Evolutionary conservation across 2,888 invertebrate species (phyloP), one percentile per base, ranked within the genome.

Genomic region (Meloe dianella): DNA sequence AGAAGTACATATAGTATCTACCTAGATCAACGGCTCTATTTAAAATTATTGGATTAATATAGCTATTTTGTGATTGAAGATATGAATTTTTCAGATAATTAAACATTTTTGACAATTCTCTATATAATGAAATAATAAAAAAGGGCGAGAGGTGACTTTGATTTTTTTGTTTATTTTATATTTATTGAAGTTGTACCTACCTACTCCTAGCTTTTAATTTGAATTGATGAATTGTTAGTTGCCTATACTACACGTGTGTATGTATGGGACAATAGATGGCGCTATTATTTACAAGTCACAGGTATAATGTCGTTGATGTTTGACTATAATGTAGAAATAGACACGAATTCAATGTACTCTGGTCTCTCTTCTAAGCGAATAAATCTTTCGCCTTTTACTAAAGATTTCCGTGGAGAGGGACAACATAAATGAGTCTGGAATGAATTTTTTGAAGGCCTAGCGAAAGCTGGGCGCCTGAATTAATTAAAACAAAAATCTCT

Each of bases 361-460:
- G 67, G 67, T 67, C 61, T 67, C 63, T 54, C 67, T 67, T 63
- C 67, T 57, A 66, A 56, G 66, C 66, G 66, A 66, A 66, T 66
- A 66, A 66, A 90, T 89, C 90, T 90, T 90, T 90, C 90, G 90
- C 90, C 90, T 89, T 90, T 90, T 90, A 90, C 90, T 90, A 90
- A 90, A 90, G 89, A 90, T 90, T 90, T 89, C 89, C 89, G 89
- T 89, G 89, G 89, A 89, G 89, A 87, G 89, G 89, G 85, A 86
- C 89, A 77, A 89, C 86, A 86, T 86, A 87, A 88, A 90, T 89
- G 90, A 89, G 89, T 89, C 88, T 89, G 58, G 54, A 61, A 20
- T 32, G 9, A 67, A 67, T 67, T 67, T 67, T 67, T 67, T 59
- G 54, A 38, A 7, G 29, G 67, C 67, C 67, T 61, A 61, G 61